phyloP scores from a whole-genome alignment of 2,113 vertebrate genomes.

The Scophthalmus maximus region DNA sequence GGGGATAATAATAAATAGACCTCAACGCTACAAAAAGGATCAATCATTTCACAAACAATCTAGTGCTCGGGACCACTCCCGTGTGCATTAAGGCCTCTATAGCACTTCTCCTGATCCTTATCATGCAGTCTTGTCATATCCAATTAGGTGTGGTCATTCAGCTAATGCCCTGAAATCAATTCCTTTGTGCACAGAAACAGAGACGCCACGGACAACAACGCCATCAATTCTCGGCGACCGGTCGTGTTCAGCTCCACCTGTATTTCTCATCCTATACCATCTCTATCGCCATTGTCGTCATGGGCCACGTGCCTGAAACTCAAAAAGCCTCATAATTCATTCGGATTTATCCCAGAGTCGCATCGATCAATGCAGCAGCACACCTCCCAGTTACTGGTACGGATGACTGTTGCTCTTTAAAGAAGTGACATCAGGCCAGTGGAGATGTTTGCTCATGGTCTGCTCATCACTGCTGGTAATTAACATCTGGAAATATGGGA shows the following conservation, averaged over 20 bases:
- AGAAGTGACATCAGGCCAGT: conserved; percentile 50
- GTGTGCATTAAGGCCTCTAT: conserved; percentile 22
- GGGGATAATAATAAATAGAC: background rate
- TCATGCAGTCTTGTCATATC: conserved; percentile 50
- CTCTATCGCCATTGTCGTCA: conserved; percentile 1
- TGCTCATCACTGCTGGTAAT: background rate
- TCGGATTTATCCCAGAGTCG: conserved; percentile 36
- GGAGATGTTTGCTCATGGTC: conserved; percentile 2
- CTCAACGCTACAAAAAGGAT: background rate
- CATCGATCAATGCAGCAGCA: conserved; percentile 57
- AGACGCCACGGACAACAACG: background rate
- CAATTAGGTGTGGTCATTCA: conserved; percentile 65
- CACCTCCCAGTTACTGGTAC: conserved; percentile 48
- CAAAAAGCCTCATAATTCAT: conserved; percentile 20
- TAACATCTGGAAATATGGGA: background rate
- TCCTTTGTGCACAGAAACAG: conserved; percentile 39
- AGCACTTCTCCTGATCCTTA: conserved; percentile 40
- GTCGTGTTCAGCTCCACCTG: background rate
- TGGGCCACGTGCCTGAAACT: background rate
- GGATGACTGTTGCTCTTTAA: conserved; percentile 54
- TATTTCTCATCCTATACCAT: background rate
- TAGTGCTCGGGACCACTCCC: conserved; percentile 5
- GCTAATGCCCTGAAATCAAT: conserved; percentile 46
- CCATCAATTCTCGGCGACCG: background rate
- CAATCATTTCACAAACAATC: background rate